Evolutionary conservation across 2,888 invertebrate species (phyloP).

Genomic region (Nephrocerus scutellatus): DNA sequence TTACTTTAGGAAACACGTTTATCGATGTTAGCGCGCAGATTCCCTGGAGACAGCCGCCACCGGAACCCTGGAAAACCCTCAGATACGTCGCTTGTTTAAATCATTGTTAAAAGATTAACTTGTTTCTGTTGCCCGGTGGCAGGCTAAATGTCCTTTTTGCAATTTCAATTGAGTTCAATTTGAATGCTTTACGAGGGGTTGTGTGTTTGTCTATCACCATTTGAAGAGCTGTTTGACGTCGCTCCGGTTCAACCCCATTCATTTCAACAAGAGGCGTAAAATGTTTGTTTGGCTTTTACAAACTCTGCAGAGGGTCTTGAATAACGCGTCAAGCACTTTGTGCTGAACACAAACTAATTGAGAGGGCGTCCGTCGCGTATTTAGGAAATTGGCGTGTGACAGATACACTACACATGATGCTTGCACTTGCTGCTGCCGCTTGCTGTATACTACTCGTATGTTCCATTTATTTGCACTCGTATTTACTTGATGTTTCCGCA

Average conservation of each 20-base stretch:
- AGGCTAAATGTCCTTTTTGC: too few species aligned
- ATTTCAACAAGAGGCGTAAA: constrained; percentile 11
- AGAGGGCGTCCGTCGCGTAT: background rate
- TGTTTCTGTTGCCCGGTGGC: constrained; percentile 20
- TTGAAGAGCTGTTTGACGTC: too few species aligned
- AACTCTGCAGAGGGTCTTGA: background rate
- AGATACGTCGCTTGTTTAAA: constrained; percentile 24
- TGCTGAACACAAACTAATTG: background rate
- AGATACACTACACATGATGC: background rate
- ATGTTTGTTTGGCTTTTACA: constrained; percentile 9
- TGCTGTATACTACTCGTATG: too few species aligned
- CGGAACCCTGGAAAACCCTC: background rate
- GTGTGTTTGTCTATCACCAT: background rate
- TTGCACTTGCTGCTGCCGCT: too few species aligned
- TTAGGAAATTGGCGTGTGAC: constrained; percentile 17
- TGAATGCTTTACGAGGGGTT: too few species aligned
- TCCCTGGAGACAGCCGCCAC: constrained; percentile 1
- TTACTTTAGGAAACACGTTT: too few species aligned
- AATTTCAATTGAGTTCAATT: too few species aligned
- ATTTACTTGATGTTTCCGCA: background rate
- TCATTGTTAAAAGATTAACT: constrained; percentile 43
- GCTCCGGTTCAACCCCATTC: too few species aligned
- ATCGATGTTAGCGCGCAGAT: constrained; percentile 3
- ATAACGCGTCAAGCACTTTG: background rate
- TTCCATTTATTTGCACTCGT: background rate